These are phyloP conservation scores for Brachylomia viminalis DNA, from an alignment of 2,888 invertebrate species.

Conservation along the genomic window DNA sequence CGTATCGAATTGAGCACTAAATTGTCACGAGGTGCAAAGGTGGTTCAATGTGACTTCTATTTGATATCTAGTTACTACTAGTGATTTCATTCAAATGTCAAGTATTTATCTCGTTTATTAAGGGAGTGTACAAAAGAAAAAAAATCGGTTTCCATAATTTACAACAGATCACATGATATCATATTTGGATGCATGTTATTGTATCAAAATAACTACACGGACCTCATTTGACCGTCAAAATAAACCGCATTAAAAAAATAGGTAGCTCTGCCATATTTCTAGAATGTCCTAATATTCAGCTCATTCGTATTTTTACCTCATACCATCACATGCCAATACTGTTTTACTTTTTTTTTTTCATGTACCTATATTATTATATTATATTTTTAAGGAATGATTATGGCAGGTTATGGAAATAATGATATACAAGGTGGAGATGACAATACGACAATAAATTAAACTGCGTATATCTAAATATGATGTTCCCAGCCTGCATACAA, in stretches of 20 bases:
- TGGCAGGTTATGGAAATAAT: too few species aligned
- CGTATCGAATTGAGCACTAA: constrained; percentile 16
- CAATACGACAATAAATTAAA: too few species aligned
- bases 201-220: too few species aligned
- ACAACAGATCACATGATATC: too few species aligned
- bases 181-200: too few species aligned
- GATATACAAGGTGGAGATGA: too few species aligned
- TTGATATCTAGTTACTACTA: constrained; percentile 11
- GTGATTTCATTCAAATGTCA: constrained; percentile 6
- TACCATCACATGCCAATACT: background rate
- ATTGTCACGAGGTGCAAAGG: background rate
- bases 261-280: background rate
- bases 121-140: background rate
- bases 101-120: background rate
- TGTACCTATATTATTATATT: too few species aligned
- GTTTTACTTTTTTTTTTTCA: too few species aligned
- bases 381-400: constrained; percentile 9
- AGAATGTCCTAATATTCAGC: background rate
- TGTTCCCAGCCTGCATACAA: too few species aligned
- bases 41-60: background rate
- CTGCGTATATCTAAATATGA: too few species aligned
- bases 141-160: background rate
- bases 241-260: too few species aligned
- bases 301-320: background rate
- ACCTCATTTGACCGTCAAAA: too few species aligned